These are phyloP conservation scores for Melanotaenia parkinsoni DNA, from an alignment of 2,797 vertebrate genomes.

Conservation along the genomic window DNA sequence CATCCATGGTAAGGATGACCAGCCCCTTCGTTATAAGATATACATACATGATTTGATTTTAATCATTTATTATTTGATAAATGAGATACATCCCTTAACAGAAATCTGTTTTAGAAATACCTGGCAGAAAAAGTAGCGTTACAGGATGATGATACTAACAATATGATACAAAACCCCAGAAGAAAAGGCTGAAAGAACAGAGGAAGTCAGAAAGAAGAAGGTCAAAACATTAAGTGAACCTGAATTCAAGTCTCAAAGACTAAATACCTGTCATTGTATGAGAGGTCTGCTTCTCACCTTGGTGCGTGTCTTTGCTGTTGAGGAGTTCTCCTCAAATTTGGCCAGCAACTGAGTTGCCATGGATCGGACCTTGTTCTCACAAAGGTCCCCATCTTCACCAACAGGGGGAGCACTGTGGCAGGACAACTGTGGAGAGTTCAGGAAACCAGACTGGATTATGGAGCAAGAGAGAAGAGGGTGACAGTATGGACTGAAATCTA, in stretches of 20 bases:
- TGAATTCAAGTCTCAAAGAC: not conserved
- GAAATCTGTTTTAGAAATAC: not conserved
- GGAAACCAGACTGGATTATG: not conserved
- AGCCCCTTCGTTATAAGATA: not conserved
- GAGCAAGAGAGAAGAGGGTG: not conserved
- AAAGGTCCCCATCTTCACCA: slow-evolving; percentile 81
- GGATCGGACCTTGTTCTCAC: slow-evolving; percentile 93
- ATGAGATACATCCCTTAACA: not conserved
- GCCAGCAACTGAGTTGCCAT: slow-evolving; percentile 94
- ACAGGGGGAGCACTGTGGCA: slow-evolving; percentile 78
- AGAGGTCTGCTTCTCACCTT: slow-evolving; percentile 80
- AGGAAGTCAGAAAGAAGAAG: not conserved
- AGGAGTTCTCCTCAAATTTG: slow-evolving; percentile 92
- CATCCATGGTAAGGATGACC: not conserved
- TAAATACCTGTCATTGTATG: not conserved
- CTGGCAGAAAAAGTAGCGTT: not conserved
- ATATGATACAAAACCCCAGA: not conserved
- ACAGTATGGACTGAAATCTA: not conserved
- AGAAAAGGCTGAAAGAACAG: not conserved
- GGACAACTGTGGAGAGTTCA: slow-evolving; percentile 69
- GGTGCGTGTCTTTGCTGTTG: slow-evolving; percentile 69
- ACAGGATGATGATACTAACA: not conserved
- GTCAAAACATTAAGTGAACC: not conserved
- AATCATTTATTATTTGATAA: not conserved
- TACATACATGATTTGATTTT: no score